Evolutionary conservation across 2,888 invertebrate species (phyloP).

Genomic region (Aporophyla lueneburgensis): DNA sequence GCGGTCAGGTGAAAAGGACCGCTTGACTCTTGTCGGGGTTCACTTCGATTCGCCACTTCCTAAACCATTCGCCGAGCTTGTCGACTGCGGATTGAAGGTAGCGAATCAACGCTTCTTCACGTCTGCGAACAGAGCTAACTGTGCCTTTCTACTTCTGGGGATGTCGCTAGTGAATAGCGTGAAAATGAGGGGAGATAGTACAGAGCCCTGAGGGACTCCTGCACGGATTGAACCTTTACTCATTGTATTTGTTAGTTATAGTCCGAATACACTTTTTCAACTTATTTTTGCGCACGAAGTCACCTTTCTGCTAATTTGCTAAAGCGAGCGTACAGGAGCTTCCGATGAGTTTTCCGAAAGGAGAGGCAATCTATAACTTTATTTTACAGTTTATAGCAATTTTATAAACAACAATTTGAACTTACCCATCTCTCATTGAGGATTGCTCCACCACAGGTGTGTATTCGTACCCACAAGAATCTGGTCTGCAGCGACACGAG

Average conservation of each 20-base stretch:
- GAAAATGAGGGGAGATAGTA: too few species aligned
- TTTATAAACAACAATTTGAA: conserved; percentile 1
- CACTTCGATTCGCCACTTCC: too few species aligned
- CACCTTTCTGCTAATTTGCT: conserved; percentile 16
- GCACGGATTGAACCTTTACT: too few species aligned
- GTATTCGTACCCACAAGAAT: conserved; percentile 79
- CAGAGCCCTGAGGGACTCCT: too few species aligned
- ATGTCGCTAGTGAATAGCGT: too few species aligned
- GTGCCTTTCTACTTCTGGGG: too few species aligned
- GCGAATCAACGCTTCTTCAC: too few species aligned
- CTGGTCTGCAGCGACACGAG: conserved; percentile 86
- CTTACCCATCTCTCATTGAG: conserved; percentile 85
- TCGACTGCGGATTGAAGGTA: too few species aligned
- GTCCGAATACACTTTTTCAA: neutral
- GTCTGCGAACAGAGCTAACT: too few species aligned
- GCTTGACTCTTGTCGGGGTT: too few species aligned
- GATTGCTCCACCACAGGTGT: conserved; percentile 86
- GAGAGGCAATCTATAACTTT: neutral
- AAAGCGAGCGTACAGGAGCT: conserved; percentile 5
- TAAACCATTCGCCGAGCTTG: too few species aligned
- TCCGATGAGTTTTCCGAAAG: neutral
- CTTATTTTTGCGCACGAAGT: neutral
- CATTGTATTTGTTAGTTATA: neutral
- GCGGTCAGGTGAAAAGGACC: too few species aligned
- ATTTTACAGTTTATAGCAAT: neutral